phyloP scores from a whole-genome alignment of 1,140 invertebrate species.

The Asobara japonica region DNA sequence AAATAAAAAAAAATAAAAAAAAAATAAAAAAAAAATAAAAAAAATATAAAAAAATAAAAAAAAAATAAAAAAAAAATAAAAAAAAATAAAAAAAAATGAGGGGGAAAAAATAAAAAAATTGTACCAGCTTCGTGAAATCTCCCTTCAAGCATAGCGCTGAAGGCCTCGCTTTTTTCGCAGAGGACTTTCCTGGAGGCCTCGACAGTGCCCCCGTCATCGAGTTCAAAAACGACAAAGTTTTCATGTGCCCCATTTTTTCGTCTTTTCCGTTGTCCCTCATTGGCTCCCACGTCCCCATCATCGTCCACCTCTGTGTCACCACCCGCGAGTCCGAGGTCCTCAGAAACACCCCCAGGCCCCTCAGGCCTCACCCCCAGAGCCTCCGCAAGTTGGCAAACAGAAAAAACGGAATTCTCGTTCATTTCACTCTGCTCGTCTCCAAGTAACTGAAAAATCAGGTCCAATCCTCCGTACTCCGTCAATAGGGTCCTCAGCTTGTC shows the following conservation, averaged over 20 bases:
- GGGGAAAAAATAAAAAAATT: neutral
- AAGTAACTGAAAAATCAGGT: slow-evolving; percentile 54
- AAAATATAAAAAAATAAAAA: too few relatives aligned
- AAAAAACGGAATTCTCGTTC: slow-evolving; percentile 54
- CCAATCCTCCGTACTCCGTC: slow-evolving; percentile 50
- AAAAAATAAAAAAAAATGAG: neutral
- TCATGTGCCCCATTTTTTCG: neutral
- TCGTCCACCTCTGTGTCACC: neutral
- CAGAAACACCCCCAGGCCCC: neutral
- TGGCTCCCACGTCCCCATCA: neutral
- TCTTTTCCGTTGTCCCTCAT: neutral
- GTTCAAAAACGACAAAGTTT: slow-evolving; percentile 68
- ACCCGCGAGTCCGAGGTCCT: slow-evolving; percentile 28
- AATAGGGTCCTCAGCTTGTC: slow-evolving; percentile 46
- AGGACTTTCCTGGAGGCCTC: slow-evolving; percentile 71
- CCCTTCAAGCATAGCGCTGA: slow-evolving; percentile 74
- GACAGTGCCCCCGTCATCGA: slow-evolving; percentile 73
- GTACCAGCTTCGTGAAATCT: slow-evolving; percentile 72
- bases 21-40: too few relatives aligned
- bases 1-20: too few relatives aligned
- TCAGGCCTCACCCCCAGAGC: slow-evolving; percentile 48
- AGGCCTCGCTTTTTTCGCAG: slow-evolving; percentile 72
- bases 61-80: too few relatives aligned
- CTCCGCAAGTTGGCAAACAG: slow-evolving; percentile 53
- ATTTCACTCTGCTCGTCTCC: slow-evolving; percentile 44